Evolutionary conservation across 2,888 invertebrate species (phyloP).

Genomic region (Lepetodrilus schrolli): DNA sequence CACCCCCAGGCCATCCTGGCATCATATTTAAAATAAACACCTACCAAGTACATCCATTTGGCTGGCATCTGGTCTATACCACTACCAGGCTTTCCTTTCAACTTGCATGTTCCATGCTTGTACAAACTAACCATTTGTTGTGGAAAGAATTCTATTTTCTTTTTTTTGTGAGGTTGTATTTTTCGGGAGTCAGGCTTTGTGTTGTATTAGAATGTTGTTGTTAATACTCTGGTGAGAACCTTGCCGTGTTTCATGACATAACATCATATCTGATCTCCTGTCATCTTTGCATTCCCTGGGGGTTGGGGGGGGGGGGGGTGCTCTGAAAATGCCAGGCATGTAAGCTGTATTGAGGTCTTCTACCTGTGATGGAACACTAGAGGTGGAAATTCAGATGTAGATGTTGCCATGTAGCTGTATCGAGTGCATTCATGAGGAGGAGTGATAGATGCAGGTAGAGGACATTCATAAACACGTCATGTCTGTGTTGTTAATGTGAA

Average conservation of each 20-base stretch:
- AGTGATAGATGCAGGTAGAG: no score
- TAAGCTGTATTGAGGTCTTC: no score
- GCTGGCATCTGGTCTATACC: not conserved
- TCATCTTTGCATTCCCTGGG: not conserved
- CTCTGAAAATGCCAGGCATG: no score
- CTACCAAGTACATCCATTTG: conserved; percentile 23
- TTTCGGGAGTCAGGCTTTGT: not conserved
- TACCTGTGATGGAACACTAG: no score
- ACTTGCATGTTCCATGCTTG: conserved; percentile 4
- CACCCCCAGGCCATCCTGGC: not conserved
- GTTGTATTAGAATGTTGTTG: not conserved
- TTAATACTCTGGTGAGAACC: not conserved
- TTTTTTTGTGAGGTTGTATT: conserved; percentile 15
- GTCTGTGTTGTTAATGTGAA: no score
- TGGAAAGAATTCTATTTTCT: not conserved
- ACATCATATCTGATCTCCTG: not conserved
- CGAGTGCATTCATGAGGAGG: no score
- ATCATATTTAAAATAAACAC: conserved; percentile 26
- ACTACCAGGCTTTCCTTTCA: not conserved
- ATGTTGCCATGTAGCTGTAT: no score
- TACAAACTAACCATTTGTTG: conserved; percentile 23
- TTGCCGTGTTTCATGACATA: not conserved
- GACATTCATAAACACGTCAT: no score
- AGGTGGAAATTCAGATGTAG: no score
- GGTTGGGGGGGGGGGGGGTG: no score